phyloP scores from a whole-genome alignment of 2,113 vertebrate species.

The Sciurus niger region DNA sequence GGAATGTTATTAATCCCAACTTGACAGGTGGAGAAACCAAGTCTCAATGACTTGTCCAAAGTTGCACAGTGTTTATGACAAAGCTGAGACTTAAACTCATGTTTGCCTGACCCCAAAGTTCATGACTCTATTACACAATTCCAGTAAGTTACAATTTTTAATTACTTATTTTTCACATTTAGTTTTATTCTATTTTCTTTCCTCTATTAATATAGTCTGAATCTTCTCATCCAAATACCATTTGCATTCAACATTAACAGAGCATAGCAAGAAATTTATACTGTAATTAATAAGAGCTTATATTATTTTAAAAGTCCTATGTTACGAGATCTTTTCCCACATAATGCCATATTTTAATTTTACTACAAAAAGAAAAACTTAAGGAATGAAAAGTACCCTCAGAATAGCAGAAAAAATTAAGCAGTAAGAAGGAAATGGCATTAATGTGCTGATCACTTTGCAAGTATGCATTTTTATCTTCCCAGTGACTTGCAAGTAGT shows the following conservation, averaged over 20 bases:
- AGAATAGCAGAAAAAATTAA: neutral
- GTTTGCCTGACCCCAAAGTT: neutral
- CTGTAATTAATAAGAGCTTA: neutral
- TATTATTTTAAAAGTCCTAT: neutral
- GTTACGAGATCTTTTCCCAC: neutral
- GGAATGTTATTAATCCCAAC: conserved; percentile 17
- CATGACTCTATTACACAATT: neutral
- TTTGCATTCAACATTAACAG: neutral
- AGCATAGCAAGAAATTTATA: conserved; percentile 16
- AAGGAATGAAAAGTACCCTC: neutral
- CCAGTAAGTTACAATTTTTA: neutral
- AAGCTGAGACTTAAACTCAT: neutral
- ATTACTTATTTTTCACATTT: conserved; percentile 5
- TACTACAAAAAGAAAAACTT: neutral
- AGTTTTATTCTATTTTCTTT: conserved; percentile 19
- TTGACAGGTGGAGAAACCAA: conserved; percentile 50
- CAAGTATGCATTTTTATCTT: neutral
- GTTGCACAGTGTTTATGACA: neutral
- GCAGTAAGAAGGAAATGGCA: neutral
- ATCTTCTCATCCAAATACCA: neutral
- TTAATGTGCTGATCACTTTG: neutral
- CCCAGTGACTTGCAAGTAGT: neutral
- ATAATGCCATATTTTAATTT: neutral
- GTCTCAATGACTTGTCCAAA: neutral
- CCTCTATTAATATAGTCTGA: neutral